Evolutionary conservation across 2,113 vertebrate species (phyloP).

Genomic region (Elgaria multicarinata): DNA sequence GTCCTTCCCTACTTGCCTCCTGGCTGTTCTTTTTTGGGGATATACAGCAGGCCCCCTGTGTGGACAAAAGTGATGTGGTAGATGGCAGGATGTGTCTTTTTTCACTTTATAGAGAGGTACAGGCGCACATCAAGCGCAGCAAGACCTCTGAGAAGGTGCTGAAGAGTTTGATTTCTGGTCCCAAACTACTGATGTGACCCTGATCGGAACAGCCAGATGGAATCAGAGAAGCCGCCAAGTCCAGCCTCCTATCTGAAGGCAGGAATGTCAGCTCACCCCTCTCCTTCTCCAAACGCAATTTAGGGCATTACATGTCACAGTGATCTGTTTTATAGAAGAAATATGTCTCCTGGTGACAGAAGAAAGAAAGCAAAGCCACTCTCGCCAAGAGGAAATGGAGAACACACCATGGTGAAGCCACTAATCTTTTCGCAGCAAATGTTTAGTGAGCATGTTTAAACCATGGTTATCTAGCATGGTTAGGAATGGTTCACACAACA

Average conservation of each 20-base stretch:
- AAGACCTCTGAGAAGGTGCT: slow-evolving; percentile 36
- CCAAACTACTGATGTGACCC: too few species aligned
- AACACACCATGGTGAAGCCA: too few species aligned
- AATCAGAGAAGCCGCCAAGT: not conserved
- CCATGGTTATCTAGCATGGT: too few species aligned
- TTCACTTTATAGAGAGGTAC: slow-evolving; percentile 31
- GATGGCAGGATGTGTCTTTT: slow-evolving; percentile 54
- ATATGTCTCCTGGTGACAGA: not conserved
- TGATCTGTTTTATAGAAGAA: not conserved
- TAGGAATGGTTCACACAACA: too few species aligned
- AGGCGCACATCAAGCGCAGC: slow-evolving; percentile 46
- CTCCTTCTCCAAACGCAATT: not conserved
- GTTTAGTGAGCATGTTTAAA: too few species aligned
- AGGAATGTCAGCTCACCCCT: not conserved
- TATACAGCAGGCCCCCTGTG: not conserved
- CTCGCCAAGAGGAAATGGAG: not conserved
- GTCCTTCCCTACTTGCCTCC: slow-evolving; percentile 24
- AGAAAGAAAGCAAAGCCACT: not conserved
- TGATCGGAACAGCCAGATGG: not conserved
- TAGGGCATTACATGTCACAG: not conserved
- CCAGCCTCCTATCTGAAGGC: too few species aligned
- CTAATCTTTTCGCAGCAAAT: too few species aligned
- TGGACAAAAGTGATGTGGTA: slow-evolving; percentile 37
- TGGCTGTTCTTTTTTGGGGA: slow-evolving; percentile 42
- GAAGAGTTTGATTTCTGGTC: not conserved